Evolutionary conservation across 2,113 vertebrate genomes (phyloP).

Genomic region (Canis aureus): DNA sequence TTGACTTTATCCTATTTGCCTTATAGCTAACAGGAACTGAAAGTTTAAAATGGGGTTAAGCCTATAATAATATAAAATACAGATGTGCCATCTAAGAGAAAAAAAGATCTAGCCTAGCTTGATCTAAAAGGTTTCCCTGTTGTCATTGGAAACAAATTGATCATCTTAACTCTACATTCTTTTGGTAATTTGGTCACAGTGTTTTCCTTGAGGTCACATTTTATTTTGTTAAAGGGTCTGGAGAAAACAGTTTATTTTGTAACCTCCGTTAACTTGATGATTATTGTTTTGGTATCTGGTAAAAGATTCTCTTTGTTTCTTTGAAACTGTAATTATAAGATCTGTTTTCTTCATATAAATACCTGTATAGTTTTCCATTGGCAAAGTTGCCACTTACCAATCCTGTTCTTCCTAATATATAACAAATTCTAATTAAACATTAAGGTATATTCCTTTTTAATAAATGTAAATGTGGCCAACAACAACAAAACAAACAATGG

Average conservation of each 20-base stretch:
- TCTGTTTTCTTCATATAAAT: conserved; percentile 18
- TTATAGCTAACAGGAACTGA: neutral
- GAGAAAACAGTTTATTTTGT: neutral
- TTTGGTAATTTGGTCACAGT: neutral
- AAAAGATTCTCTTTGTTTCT: neutral
- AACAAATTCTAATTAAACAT: conserved; percentile 5
- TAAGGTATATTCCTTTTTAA: neutral
- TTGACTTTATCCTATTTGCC: neutral
- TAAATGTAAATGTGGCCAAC: neutral
- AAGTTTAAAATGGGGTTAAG: neutral
- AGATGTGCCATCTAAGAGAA: neutral
- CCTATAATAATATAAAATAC: neutral
- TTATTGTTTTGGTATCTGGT: too few relatives aligned
- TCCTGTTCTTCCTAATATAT: neutral
- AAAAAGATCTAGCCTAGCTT: neutral
- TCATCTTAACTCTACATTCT: neutral
- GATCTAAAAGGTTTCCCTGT: neutral
- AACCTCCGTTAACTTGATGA: neutral
- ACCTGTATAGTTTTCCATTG: neutral
- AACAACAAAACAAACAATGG: neutral
- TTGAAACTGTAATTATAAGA: conserved; percentile 18
- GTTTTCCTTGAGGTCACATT: neutral
- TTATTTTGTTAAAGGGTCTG: neutral
- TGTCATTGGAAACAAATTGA: neutral
- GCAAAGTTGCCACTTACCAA: neutral